Evolutionary conservation across 2,888 invertebrate species (phyloP), one percentile per base, ranked within the genome.

Genomic region (Ormyrus rosae): DNA sequence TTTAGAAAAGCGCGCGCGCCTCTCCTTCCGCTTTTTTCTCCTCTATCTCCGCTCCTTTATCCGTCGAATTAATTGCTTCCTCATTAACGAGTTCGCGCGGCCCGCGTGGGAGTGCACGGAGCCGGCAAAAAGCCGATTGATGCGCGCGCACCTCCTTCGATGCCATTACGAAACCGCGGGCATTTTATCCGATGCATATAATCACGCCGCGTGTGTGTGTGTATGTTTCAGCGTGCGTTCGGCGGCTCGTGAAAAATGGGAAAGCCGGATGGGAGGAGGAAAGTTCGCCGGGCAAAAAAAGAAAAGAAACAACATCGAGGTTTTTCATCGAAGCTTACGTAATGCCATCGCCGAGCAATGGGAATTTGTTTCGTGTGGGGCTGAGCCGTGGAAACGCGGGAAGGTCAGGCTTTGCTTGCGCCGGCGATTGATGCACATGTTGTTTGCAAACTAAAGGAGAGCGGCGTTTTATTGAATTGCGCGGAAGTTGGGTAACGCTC

Each of bases 1-100:
- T 60, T 70, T 58, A 58, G 19, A 70, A 50, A 60, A 60, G 48
- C 51, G 19, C 19, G 19, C 19, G 19, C 53, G 34, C 53, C 8
- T n/a, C 11, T 51, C 51, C 64, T 9, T n/a, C 50, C 13, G 19
- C 50, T n/a, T 69, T 69, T 13, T 58, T 11, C n/a, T 53, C 13
- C 51, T 50, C 9, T 3, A 6, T 34, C 55, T 63, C 13, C 13
- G 6, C 45, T 65, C 50, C 58, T 50, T 65, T 65, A 65, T 68
- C 67, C n/a, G 13, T 51, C 11, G 34, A 68, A 60, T 60, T 58
- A 67, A 75, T 75, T 60, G 67, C 75, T 75, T 75, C 68, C 75
- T 75, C 67, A 67, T 67, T 67, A 75, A 67, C 67, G 55, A 67
- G 19, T 13, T 45, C 34, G 19, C 4, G n/a, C 6, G n/a, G 50